Evolutionary conservation across 2,797 vertebrate genomes (phyloP).

Genomic region (Lagodon rhomboides): DNA sequence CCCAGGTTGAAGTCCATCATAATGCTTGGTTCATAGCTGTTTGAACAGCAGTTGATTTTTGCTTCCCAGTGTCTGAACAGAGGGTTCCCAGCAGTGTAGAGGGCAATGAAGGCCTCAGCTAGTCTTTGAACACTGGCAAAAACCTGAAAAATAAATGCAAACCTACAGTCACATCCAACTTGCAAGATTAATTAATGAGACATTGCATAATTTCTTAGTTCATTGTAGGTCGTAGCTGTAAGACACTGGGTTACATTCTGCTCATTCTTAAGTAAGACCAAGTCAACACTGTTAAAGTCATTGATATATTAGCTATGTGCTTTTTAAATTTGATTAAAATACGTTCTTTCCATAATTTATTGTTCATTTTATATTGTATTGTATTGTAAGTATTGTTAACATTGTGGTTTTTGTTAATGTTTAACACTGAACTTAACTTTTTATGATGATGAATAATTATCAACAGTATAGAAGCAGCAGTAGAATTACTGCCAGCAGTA

Average conservation of each 20-base stretch:
- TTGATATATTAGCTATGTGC: background rate
- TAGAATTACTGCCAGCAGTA: background rate
- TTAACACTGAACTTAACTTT: background rate
- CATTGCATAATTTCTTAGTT: too few species aligned
- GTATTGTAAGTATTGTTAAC: background rate
- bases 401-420: background rate
- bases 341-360: background rate
- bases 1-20: slow-evolving; percentile 87
- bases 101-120: slow-evolving; percentile 89
- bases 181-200: too few species aligned
- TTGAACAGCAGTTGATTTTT: slow-evolving; percentile 83
- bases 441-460: background rate
- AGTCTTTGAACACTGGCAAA: slow-evolving; percentile 93
- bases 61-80: slow-evolving; percentile 92
- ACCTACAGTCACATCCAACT: background rate
- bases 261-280: background rate
- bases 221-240: too few species aligned
- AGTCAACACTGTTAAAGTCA: background rate
- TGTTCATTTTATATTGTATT: background rate
- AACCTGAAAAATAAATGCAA: slow-evolving; percentile 82
- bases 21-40: slow-evolving; percentile 69
- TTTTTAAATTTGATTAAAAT: background rate
- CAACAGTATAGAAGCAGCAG: background rate
- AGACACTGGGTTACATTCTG: too few species aligned
- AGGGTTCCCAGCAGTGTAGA: slow-evolving; percentile 92